These are phyloP conservation scores for Pogonocichla stellata DNA, from an alignment of 2,113 vertebrate genomes.

Conservation along the genomic window DNA sequence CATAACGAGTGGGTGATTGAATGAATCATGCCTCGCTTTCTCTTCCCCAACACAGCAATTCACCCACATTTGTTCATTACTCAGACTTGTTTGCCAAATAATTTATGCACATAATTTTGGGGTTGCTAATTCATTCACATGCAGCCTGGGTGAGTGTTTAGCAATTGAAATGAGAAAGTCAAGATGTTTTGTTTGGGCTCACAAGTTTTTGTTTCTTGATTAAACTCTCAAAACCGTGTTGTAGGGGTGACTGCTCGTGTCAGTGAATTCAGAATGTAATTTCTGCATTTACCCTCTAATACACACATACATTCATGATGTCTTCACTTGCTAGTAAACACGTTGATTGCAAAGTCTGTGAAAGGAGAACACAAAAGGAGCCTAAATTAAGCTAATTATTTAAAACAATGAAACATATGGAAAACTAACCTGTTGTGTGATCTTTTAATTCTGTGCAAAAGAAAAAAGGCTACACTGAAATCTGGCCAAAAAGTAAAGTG, in stretches of 20 bases:
- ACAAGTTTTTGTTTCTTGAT: slow-evolving; percentile 51
- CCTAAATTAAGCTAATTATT: background rate
- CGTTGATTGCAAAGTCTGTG: background rate
- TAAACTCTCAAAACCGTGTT: slow-evolving; percentile 28
- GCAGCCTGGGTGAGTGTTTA: slow-evolving; percentile 23
- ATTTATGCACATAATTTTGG: slow-evolving; percentile 59
- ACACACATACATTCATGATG: background rate
- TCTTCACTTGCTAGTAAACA: slow-evolving; percentile 18
- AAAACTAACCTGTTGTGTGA: background rate
- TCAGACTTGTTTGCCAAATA: slow-evolving; percentile 57
- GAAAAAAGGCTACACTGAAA: slow-evolving; percentile 22
- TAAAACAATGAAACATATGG: slow-evolving; percentile 1
- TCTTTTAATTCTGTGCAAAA: background rate
- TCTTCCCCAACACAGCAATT: slow-evolving; percentile 51
- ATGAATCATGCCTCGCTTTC: slow-evolving; percentile 22
- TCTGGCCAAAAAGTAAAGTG: slow-evolving; percentile 26
- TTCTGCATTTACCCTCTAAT: slow-evolving; percentile 31
- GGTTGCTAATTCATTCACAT: slow-evolving; percentile 38
- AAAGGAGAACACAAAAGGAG: background rate
- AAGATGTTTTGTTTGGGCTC: slow-evolving; percentile 58
- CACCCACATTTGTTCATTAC: slow-evolving; percentile 57
- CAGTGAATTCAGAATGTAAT: slow-evolving; percentile 11
- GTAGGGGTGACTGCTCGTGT: background rate
- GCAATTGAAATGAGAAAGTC: slow-evolving; percentile 56
- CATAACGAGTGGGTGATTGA: slow-evolving; percentile 43